Base-by-base conservation (phyloP, 2,797 vertebrate species). In the Lemur catta region DNA sequence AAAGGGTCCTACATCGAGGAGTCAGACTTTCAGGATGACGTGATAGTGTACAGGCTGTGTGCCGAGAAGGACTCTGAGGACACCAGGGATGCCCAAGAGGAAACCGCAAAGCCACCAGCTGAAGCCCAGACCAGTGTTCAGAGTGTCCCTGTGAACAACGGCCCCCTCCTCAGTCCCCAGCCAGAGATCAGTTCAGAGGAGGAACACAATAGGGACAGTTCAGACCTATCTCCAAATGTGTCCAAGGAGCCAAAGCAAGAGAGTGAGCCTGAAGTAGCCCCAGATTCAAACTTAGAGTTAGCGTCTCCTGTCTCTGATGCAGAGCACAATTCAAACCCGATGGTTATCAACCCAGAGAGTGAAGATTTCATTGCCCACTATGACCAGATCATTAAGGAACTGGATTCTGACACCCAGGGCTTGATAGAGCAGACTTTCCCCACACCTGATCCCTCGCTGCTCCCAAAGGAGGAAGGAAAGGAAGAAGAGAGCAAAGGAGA, bases 1-100 rank as follows among this genome's bases (percentile, higher is more conserved):
- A 99, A 99, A 97, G 99, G 99, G 35, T 99, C 99, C 20, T 99
- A 99, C 92, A 98, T 99, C 3, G 99, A 99, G 94, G 99, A 99
- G 95, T 99, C 99, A 0, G 99, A 99, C 97, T 99, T 99, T 94
- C 99, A 99, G 98, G 99, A 99, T 11, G 99, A 99, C 18, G 99
- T 99, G 97, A 99, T 99, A 98, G 99, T 99, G 80, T 99, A 99
- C 41, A 98, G 99, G 96, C 98, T 99, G 7, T 99, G 99, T 30
- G 99, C 99, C 0, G 98, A 99, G 98, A 99, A 99, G 97, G 99
- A 99, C 94, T 79, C 98, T 26, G 97, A 97, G 17, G 99, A 99
- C 0, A 30, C 59, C 0, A 1, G 7, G 1, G 61, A 28, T 9
- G 93, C 38, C 41, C 97, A 98, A 97, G 96, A 96, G 43, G 91